These are phyloP conservation scores for Panopea generosa DNA, from an alignment of 2,888 invertebrate genomes.

Conservation along the genomic window DNA sequence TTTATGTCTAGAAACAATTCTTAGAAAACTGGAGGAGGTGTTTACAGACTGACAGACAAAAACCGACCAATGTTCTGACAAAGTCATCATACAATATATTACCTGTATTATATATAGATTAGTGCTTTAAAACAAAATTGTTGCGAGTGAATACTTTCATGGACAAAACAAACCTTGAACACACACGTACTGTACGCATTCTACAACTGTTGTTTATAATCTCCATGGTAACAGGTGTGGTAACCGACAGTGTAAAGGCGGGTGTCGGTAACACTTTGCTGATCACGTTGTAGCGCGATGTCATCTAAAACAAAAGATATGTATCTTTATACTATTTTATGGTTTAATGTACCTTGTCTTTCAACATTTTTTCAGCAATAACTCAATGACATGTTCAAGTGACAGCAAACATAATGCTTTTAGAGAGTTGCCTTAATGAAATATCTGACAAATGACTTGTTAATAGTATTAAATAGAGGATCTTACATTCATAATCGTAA, in stretches of 20 bases:
- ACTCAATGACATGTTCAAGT: neutral
- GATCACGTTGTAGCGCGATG: slow-evolving; percentile 72
- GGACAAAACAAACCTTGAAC: slow-evolving; percentile 72
- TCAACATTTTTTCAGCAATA: neutral
- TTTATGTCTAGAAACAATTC: no score
- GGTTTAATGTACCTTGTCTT: neutral
- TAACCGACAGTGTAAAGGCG: slow-evolving; percentile 65
- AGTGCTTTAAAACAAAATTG: no score
- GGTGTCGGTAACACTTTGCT: slow-evolving; percentile 58
- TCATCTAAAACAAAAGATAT: slow-evolving; percentile 63
- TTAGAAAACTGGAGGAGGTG: no score
- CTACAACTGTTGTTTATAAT: slow-evolving; percentile 69
- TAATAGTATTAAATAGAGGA: no score
- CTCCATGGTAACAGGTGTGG: slow-evolving; percentile 54
- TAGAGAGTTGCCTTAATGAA: no score
- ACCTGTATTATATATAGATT: neutral
- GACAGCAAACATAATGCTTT: no score
- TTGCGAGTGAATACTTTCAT: no score
- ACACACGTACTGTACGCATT: slow-evolving; percentile 70
- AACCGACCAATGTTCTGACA: no score
- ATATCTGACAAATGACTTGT: no score
- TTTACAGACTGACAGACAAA: no score
- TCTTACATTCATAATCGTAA: no score
- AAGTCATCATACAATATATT: no score
- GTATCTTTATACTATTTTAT: neutral